Evolutionary conservation across 2,797 vertebrate species (phyloP).

Genomic region (Rhynchonycteris naso): DNA sequence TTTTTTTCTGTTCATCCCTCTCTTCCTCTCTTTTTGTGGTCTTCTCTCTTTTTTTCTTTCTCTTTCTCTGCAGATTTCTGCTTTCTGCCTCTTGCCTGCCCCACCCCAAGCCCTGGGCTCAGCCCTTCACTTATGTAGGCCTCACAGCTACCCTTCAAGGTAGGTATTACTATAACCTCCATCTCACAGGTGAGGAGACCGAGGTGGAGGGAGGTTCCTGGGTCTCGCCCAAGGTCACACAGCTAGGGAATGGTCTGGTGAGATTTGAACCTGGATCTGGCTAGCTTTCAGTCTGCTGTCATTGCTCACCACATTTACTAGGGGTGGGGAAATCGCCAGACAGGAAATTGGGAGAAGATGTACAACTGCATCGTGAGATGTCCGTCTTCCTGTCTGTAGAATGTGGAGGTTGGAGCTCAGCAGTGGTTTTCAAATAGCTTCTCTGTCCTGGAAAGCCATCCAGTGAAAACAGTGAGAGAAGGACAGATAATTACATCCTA

Average conservation of each 20-base stretch:
- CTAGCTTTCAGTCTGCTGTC: not conserved
- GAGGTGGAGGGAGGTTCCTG: not conserved
- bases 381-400: not conserved
- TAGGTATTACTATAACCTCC: constrained; percentile 24
- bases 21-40: not conserved
- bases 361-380: not conserved
- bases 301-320: not conserved
- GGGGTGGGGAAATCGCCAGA: not conserved
- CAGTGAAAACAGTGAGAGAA: not conserved
- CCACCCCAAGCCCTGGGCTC: not conserved
- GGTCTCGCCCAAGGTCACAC: not conserved
- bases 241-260: not conserved
- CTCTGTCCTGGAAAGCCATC: not conserved
- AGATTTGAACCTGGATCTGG: not conserved
- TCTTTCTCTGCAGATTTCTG: constrained; percentile 64
- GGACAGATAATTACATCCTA: not conserved
- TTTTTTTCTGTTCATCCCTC: not conserved
- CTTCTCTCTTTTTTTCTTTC: not conserved
- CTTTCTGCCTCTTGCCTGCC: constrained; percentile 47
- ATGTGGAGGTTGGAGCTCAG: not conserved
- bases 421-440: not conserved
- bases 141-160: constrained; percentile 24
- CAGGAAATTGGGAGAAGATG: not conserved
- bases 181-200: not conserved
- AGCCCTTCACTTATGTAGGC: constrained; percentile 24